phyloP scores from a whole-genome alignment of 2,888 invertebrate species.

The Harpalus rubripes region DNA sequence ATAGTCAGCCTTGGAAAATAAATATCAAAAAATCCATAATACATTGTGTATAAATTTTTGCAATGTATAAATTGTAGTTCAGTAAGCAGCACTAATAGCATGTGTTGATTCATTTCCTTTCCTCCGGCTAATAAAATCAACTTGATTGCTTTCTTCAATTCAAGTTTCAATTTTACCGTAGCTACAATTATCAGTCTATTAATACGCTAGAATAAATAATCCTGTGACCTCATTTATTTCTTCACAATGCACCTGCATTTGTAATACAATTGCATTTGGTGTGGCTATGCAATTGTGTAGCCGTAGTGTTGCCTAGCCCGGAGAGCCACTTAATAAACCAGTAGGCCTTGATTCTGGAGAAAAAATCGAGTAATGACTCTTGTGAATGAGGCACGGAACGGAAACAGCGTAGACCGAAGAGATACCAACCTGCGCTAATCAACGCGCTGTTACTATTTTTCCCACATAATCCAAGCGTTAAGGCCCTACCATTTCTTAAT shows the following conservation, averaged over 20 bases:
- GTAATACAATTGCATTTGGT: conserved; percentile 35
- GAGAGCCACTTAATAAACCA: conserved; percentile 43
- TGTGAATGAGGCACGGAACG: conserved; percentile 42
- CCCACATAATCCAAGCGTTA: conserved; percentile 65
- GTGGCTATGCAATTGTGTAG: background rate
- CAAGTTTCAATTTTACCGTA: conserved; percentile 36
- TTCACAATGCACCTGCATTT: conserved; percentile 20
- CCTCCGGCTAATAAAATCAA: conserved; percentile 30
- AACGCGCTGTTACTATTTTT: conserved; percentile 9
- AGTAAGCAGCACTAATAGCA: conserved; percentile 32
- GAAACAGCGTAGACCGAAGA: conserved; percentile 45
- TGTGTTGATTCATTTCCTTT: conserved; percentile 46
- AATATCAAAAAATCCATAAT: background rate
- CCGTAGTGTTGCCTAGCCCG: background rate
- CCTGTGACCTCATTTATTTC: conserved; percentile 47
- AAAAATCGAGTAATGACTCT: conserved; percentile 45
- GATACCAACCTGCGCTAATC: conserved; percentile 43
- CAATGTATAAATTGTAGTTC: conserved; percentile 5
- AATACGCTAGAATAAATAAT: conserved; percentile 45
- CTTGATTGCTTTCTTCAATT: conserved; percentile 29
- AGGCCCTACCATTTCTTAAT: conserved; percentile 46
- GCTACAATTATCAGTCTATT: conserved; percentile 55
- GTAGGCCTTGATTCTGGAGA: conserved; percentile 55
- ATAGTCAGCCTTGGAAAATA: background rate
- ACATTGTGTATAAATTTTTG: background rate